Percentiles rank a stretch among this genome's conserved stretches.
phyloP scores from a whole-genome alignment of 1,140 invertebrate species.

The Brachionus calyciflorus region DNA sequence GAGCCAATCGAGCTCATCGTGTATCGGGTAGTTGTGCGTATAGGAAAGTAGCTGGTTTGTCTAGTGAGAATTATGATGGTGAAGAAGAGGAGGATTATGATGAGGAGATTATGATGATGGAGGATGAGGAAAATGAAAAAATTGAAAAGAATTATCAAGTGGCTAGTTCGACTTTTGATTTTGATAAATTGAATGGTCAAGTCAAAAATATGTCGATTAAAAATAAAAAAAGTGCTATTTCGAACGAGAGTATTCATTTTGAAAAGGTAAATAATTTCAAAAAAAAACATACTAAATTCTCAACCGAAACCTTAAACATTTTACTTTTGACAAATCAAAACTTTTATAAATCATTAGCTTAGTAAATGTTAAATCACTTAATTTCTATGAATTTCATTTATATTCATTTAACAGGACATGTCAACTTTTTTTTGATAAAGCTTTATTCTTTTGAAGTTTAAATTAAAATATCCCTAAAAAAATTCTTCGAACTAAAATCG shows the following conservation, averaged over 20 bases:
- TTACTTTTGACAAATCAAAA: no score
- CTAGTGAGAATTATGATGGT: neutral
- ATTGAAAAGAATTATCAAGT: neutral
- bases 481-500: no score
- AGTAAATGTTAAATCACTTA: no score
- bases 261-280: neutral
- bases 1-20: conserved; percentile 55
- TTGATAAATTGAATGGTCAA: neutral
- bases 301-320: no score
- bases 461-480: no score
- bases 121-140: neutral
- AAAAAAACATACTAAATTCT: no score
- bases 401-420: no score
- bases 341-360: no score
- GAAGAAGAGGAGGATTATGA: conserved; percentile 1
- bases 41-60: neutral
- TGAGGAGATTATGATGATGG: neutral
- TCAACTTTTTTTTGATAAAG: no score
- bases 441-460: no score
- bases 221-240: neutral
- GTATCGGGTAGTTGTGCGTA: neutral
- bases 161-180: conserved; percentile 14
- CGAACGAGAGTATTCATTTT: neutral
- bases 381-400: no score
- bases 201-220: neutral